These are phyloP conservation scores for Ancistrus triradiatus DNA, from an alignment of 2,113 vertebrate genomes.

Conservation along the genomic window DNA sequence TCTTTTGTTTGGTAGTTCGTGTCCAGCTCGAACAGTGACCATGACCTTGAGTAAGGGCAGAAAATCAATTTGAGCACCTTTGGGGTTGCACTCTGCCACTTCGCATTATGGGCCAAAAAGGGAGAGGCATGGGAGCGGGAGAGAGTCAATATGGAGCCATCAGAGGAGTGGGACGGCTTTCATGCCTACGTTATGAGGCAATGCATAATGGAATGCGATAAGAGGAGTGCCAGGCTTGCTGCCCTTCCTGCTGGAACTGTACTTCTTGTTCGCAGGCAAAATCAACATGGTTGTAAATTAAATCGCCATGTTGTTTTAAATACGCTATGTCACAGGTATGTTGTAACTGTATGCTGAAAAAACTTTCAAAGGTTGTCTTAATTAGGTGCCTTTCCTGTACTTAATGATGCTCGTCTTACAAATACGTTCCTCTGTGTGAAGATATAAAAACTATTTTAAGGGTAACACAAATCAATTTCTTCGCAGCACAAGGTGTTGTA, in stretches of 20 bases:
- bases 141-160: background rate
- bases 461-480: too few species aligned
- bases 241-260: background rate
- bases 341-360: too few species aligned
- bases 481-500: too few species aligned
- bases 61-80: slow-evolving; percentile 32
- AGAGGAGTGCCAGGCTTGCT: slow-evolving; percentile 5
- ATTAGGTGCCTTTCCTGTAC: too few species aligned
- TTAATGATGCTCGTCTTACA: too few species aligned
- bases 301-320: too few species aligned
- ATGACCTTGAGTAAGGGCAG: slow-evolving; percentile 28
- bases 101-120: background rate
- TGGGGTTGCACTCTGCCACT: slow-evolving; percentile 13
- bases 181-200: slow-evolving; percentile 27
- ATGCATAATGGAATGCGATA: slow-evolving; percentile 4
- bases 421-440: too few species aligned
- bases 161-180: slow-evolving; percentile 8
- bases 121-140: background rate
- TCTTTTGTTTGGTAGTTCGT: slow-evolving; percentile 22
- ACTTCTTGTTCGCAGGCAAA: background rate
- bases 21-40: background rate
- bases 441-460: too few species aligned
- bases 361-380: too few species aligned
- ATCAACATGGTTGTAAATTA: too few species aligned
- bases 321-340: too few species aligned